These are phyloP conservation scores for Babylonia areolata DNA, from an alignment of 1,140 invertebrate species.

Conservation along the genomic window DNA sequence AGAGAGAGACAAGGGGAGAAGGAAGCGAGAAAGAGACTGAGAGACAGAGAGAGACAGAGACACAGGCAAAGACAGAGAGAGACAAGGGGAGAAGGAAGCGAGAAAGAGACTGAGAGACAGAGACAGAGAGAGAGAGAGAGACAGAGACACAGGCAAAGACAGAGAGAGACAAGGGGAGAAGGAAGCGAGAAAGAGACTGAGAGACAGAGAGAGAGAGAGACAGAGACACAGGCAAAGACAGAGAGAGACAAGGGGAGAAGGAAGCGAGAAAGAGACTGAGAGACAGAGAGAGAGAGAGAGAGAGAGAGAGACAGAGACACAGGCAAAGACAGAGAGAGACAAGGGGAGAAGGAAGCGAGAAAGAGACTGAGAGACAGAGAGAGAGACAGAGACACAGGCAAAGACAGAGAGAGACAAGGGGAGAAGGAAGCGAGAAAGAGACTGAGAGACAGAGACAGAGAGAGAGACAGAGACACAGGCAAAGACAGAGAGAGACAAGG, in stretches of 20 bases:
- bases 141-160: neutral
- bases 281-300: neutral
- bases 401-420: neutral
- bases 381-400: neutral
- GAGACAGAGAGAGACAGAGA: slow-evolving; percentile 3
- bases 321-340: neutral
- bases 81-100: too few relatives aligned
- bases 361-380: neutral
- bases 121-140: slow-evolving; percentile 3
- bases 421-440: neutral
- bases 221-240: slow-evolving; percentile 9
- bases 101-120: too few relatives aligned
- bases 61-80: slow-evolving; percentile 3
- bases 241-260: slow-evolving; percentile 9
- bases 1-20: slow-evolving; percentile 18
- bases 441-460: neutral
- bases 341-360: neutral
- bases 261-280: neutral
- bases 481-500: neutral
- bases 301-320: neutral
- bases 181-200: neutral
- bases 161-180: neutral
- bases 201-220: neutral
- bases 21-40: neutral
- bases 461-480: neutral